Conservation (phyloP, 2,113 vertebrate species). For the Phalacrocorax aristotelis region DNA sequence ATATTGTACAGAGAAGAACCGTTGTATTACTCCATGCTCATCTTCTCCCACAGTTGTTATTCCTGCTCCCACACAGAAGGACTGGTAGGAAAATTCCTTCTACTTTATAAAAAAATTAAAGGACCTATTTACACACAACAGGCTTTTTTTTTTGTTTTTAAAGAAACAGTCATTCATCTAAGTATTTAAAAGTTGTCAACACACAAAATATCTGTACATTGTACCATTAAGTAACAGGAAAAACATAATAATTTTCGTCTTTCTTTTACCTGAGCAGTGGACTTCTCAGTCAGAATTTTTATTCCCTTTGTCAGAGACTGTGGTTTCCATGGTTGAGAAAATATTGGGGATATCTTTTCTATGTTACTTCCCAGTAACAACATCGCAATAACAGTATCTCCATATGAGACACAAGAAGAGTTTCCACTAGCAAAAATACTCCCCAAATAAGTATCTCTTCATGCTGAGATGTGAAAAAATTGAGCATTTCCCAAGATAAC, state of each 20-base stretch:
- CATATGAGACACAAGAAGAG: background rate
- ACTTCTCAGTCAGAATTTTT: background rate
- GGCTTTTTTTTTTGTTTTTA: background rate
- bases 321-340: background rate
- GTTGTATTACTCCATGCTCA: background rate
- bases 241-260: background rate
- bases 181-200: background rate
- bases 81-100: background rate
- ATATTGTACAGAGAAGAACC: background rate
- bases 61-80: background rate
- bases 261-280: background rate
- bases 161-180: background rate
- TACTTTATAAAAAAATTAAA: background rate
- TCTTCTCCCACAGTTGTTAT: background rate
- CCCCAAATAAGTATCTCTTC: background rate
- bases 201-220: background rate
- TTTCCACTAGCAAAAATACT: background rate
- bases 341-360: background rate
- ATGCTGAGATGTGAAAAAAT: background rate
- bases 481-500: background rate
- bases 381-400: background rate
- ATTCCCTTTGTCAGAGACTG: background rate
- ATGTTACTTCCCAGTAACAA: background rate
- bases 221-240: background rate
- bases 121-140: background rate